Base-by-base conservation (phyloP, 53 echinoderm and acorn worm genomes). In the Patiria pectinifera region DNA sequence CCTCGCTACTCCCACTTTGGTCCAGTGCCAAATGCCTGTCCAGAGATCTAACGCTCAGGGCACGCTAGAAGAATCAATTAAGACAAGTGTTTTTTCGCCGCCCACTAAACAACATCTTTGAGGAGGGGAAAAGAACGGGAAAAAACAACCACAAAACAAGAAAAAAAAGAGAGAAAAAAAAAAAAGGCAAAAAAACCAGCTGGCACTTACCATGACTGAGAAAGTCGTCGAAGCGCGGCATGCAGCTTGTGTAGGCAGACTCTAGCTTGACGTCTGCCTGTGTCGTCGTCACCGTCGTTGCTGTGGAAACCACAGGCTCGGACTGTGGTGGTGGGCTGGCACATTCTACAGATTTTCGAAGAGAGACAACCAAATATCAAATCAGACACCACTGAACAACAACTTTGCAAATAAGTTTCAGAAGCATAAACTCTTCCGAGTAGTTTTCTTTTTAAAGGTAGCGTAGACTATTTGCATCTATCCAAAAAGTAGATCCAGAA, bases 221-320 rank as follows among this genome's bases (percentile, higher is more conserved):
- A 78, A 97, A 96, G 92, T 97, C 97, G 62, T 97, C 97, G 53
- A 96, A 87, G 48, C 92, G 92, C 3, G 97, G 97, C 91, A 97
- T 94, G 77, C 97, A 97, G 46, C 86, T 83, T 9, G 83, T 62
- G 81, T 86, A 82, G 45, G 86, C 86, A 19, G 93, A 86, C 48
- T 97, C 97, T 71, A 97, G 85, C 71, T 97, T 97, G 80, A 97
- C 80, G 14, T 91, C 87, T 4, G 95, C 25, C 19, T 91, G 87
- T 63, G 94, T 90, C 2, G 96, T 95, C 8, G 97, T 95, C 62
- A 70, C 83, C 23, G 92, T 85, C 7, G 96, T 91, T 18, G 95
- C 91, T 13, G 92, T 69, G 46, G 91, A 78, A 4, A 84, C 83
- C 15, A 91, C 80, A 12, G 89, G 84, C 49, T 95, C 93, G 3